Evolutionary conservation across 1,140 invertebrate genomes (phyloP).

Genomic region (Meloidogyne floridensis): DNA sequence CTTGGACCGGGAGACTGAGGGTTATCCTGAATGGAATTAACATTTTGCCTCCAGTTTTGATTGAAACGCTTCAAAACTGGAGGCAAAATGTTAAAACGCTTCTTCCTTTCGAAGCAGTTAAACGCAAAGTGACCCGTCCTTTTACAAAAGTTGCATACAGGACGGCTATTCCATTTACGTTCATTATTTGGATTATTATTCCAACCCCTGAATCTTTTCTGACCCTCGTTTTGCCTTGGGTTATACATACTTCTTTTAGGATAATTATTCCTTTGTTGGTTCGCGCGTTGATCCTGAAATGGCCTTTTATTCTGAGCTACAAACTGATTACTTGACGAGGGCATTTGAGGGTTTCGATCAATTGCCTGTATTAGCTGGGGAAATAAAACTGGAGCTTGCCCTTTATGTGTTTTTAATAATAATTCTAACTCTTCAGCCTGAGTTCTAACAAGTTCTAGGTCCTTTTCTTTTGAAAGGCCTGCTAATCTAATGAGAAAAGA

Average conservation of each 20-base stretch:
- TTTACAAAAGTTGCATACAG: constrained; percentile 1
- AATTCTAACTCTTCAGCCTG: background rate
- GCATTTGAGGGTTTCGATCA: background rate
- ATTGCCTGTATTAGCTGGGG: background rate
- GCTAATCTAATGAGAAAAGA: constrained; percentile 5
- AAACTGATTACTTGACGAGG: background rate
- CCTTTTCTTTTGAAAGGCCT: background rate
- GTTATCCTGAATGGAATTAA: background rate
- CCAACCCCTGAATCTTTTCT: too few species aligned
- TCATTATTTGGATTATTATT: too few species aligned
- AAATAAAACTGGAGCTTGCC: constrained; percentile 9
- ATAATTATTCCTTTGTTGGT: background rate
- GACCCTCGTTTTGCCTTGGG: too few species aligned
- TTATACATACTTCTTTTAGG: background rate
- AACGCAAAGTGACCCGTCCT: constrained; percentile 15
- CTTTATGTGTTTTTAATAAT: constrained; percentile 8
- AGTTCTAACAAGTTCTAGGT: background rate
- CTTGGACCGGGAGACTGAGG: background rate
- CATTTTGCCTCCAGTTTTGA: too few species aligned
- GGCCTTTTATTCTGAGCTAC: background rate
- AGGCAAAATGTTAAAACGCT: too few species aligned
- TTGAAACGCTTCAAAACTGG: background rate
- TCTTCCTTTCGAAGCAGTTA: constrained; percentile 16
- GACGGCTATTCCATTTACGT: background rate
- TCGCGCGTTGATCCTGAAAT: background rate